Base-by-base conservation (phyloP, 2,113 vertebrate species). In the Pimephales promelas region DNA sequence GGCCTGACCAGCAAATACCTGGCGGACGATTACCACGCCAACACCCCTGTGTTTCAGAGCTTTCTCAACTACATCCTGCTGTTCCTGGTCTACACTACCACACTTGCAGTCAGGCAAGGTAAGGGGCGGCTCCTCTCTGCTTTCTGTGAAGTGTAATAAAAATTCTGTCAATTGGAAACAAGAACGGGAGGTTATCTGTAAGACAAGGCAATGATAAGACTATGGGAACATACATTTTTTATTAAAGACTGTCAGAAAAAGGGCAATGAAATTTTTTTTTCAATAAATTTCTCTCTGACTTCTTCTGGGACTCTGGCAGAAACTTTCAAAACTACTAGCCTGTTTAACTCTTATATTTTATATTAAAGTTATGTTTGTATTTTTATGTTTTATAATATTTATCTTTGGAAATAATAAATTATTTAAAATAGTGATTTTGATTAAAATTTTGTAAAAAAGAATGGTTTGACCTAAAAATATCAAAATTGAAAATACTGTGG, bases 11-110 rank as follows among this genome's bases (percentile, higher is more conserved):
- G 97, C 94, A 97, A 99, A 91, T 98, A 97, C 92, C 92, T 99
- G 91, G 96, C 96, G 31, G 96, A 97, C 77, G 97, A 98, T 90
- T 98, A 97, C 91, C 96, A 97, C 40, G 97, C 97, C 89, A 97
- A 97, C 89, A 99, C 97, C 1, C 97, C 97, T 1, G 95, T 98
- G 89, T 99, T 99, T 90, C 97, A 99, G 95, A 97, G 96, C 93
- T 98, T 99, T 88, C 97, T 98, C 88, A 97, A 97, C 94, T 99
- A 99, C 87, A 98, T 98, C 88, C 95, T 99, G 75, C 95, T 98
- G 40, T 98, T 99, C 90, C 91, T 99, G 94, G 97, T 99, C 87
- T 99, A 99, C 91, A 98, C 97, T 16, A 98, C 97, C 66, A 98
- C 97, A 10, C 90, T 99, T 83, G 97, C 97, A 5, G 97, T 99